Conservation (phyloP, 2,888 invertebrate genomes). For the Agrochola lychnidis region DNA sequence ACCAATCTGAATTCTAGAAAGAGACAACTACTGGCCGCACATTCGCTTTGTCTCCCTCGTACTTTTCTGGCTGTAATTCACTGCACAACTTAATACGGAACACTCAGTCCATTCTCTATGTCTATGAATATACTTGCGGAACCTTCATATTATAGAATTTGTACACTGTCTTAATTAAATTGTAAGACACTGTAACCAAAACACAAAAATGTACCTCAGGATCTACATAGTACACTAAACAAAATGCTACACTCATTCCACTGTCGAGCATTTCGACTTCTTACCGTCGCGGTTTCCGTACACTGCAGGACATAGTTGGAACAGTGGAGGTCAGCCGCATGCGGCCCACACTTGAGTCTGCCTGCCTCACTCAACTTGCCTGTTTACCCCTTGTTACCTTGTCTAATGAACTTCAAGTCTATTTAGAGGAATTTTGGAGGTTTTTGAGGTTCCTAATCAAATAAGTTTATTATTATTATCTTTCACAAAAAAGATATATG, state of each 20-base stretch:
- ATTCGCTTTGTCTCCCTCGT: too few relatives aligned
- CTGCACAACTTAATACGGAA: too few relatives aligned
- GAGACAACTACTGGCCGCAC: too few relatives aligned
- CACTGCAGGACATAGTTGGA: slow-evolving; percentile 69
- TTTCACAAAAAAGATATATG: not conserved
- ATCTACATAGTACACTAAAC: slow-evolving; percentile 12
- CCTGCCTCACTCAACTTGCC: slow-evolving; percentile 56
- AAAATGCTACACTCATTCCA: slow-evolving; percentile 51
- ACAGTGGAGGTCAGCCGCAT: slow-evolving; percentile 67
- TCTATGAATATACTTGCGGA: too few relatives aligned
- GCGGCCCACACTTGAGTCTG: slow-evolving; percentile 60
- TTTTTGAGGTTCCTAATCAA: slow-evolving; percentile 17
- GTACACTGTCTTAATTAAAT: not conserved
- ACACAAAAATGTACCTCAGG: slow-evolving; percentile 9
- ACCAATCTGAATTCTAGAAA: too few relatives aligned
- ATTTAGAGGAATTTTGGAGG: slow-evolving; percentile 35
- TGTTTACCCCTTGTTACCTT: slow-evolving; percentile 66
- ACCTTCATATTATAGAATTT: not conserved
- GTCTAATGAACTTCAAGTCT: slow-evolving; percentile 71
- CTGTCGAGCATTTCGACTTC: slow-evolving; percentile 60
- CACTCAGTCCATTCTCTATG: too few relatives aligned
- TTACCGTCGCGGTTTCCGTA: slow-evolving; percentile 71
- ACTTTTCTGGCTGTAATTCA: too few relatives aligned
- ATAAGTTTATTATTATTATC: slow-evolving; percentile 4
- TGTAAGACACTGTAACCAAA: slow-evolving; percentile 7